Evolutionary conservation across 2,113 vertebrate species (phyloP), one percentile per base, ranked within the genome.

Genomic region (Furnarius figulus): DNA sequence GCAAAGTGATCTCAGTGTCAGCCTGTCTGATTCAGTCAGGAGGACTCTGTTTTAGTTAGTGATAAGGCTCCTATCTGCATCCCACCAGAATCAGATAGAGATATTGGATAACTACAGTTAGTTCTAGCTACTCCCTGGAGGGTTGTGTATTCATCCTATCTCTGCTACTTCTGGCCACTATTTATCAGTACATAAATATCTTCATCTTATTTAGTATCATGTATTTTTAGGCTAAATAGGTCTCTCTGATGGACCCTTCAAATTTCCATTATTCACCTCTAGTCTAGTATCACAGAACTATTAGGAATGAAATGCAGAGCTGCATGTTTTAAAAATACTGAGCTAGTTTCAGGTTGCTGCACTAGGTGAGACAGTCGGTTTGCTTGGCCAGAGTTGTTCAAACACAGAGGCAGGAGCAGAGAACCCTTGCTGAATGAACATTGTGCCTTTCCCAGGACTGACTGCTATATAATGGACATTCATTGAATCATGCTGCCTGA

Each of bases 1-100:
- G 79, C 85, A 68, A 84, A 93, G 88, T 20, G 56, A 81, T 88
- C 65, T 83, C 70, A 49, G 40, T 40, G 82, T 47, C 83, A 67
- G 80, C 35, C 85, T 91, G 79, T 86, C 87, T 89, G 86, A 85
- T 93, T 77, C 78, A 93, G 70, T 62, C 77, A 83, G 78, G 63
- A 87, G 31, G 70, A 76, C 62, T 93, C 50, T 61, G 71, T 14
- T 90, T 74, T 31, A 50, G 63, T 50, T 40, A 27, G 31, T 37
- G 82, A 88, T 90, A 84, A 84, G 75, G 59, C 79, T 93, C 55
- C 88, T 90, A 77, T 74, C 90, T 94, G 68, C 70, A 80, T 80
- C 68, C 85, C 56, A 11, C 82, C 37, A 87, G 82, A 47, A 90
- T 94, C 88, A 90, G 72, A 77, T 56, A 40, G 39, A 46, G 50